These are phyloP conservation scores for Phylloscopus trochilus DNA, from an alignment of 2,113 vertebrate genomes.

Conservation along the genomic window DNA sequence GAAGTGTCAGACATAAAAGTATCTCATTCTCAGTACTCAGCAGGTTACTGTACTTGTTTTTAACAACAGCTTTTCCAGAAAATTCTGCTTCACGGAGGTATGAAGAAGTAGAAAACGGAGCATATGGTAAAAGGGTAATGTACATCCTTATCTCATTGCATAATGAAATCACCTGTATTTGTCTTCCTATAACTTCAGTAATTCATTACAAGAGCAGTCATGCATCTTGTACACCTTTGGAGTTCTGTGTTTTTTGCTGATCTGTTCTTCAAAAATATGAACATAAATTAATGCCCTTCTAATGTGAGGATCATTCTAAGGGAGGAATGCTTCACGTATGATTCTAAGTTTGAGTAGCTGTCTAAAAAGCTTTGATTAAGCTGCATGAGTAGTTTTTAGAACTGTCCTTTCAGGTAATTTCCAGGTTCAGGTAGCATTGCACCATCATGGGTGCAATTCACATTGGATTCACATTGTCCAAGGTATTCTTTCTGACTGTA, in stretches of 20 bases:
- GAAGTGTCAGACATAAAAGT: conserved; percentile 57
- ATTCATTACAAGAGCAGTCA: not conserved
- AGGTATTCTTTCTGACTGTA: not conserved
- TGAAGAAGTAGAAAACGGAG: not conserved
- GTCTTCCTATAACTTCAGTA: not conserved
- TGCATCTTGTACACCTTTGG: not conserved
- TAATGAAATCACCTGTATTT: not conserved
- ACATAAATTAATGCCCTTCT: not conserved
- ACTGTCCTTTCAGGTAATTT: not conserved
- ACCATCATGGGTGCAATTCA: too few relatives aligned
- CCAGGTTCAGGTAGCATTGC: not conserved
- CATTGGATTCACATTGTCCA: not conserved
- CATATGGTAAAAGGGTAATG: not conserved
- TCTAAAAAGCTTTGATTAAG: not conserved
- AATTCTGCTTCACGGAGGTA: not conserved
- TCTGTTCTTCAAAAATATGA: not conserved
- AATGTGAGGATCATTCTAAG: not conserved
- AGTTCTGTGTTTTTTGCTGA: not conserved
- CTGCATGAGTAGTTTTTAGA: not conserved
- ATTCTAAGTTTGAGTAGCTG: not conserved
- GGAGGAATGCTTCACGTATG: not conserved
- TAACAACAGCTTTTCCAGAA: conserved; percentile 21
- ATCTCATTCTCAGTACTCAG: conserved; percentile 47
- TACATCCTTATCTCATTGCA: not conserved
- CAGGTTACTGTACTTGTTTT: conserved; percentile 49